These are phyloP conservation scores for Umimayanthus chanpuru DNA, from an alignment of 92 coral and sea anemone species.

Conservation along the genomic window DNA sequence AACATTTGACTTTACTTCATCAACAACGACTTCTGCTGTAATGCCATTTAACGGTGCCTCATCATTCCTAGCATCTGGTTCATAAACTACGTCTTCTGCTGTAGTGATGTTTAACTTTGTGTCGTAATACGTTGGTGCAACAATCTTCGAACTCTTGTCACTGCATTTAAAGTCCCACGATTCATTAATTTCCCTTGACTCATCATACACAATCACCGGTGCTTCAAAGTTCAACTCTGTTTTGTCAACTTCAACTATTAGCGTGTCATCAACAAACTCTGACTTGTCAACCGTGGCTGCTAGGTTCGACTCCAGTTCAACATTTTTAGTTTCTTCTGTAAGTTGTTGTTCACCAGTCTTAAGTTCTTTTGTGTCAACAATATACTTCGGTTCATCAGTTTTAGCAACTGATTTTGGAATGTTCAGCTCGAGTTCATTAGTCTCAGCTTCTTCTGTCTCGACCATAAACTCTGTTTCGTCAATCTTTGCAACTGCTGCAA, in stretches of 20 bases:
- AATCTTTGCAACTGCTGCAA: background rate
- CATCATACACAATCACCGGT: background rate
- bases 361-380: background rate
- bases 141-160: background rate
- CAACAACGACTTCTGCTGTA: background rate
- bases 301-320: background rate
- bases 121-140: background rate
- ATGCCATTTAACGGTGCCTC: background rate
- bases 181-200: no score
- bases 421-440: background rate
- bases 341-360: background rate
- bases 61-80: background rate
- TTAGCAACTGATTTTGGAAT: background rate
- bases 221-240: background rate
- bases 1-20: background rate
- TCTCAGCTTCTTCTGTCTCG: background rate
- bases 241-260: background rate
- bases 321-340: background rate
- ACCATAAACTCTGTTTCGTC: background rate
- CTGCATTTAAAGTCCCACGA: no score
- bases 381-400: background rate
- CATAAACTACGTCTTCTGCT: no score
- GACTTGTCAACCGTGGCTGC: background rate
- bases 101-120: background rate
- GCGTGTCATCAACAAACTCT: background rate